Evolutionary conservation across 2,797 vertebrate genomes (phyloP), one percentile per base, ranked within the genome.

Genomic region (Lemur catta): DNA sequence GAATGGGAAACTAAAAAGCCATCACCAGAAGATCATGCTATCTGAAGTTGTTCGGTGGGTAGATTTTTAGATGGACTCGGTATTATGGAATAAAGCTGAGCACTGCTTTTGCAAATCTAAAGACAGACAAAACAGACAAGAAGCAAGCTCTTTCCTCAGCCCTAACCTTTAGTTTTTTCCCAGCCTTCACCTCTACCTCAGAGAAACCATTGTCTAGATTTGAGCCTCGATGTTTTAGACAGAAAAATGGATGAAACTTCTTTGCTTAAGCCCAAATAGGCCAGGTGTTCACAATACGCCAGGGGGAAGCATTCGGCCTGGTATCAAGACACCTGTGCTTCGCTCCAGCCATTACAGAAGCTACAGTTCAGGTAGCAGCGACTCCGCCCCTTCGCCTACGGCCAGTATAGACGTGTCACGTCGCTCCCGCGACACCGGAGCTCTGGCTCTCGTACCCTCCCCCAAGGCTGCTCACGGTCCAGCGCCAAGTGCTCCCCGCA

Each of bases 301-400:
- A 2, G 7, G 33, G 20, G 48, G 61, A 7, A n/a, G 78, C 28
- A 1, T 7, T 43, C 0, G 7, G 20, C 4, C 43, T 3, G 35
- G 28, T 26, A 41, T 82, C 28, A 0, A 24, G 57, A 74, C 43
- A 17, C 43, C 67, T 14, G 30, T 11, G 48, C 4, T 8, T 17
- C 5, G 48, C 7, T 7, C 11, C 30, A 55, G 67, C 4, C 72
- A 1, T 38, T 8, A 6, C 12, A 6, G 15, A 13, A 43, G 59
- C 43, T 0, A 4, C 6, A 2, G 57, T 43, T 14, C 57, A 1
- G 24, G 61, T 0, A n/a, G 26, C 41, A 0, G 38, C 7, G 6
- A 35, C 41, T 24, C 57, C 59, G 14, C 43, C 35, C 61, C 38
- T 28, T 35, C 8, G 72, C 33, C 43, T 1, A 61, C 0, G 4